Conservation (phyloP, 2,797 vertebrate species). For the Calcarius lapponicus region DNA sequence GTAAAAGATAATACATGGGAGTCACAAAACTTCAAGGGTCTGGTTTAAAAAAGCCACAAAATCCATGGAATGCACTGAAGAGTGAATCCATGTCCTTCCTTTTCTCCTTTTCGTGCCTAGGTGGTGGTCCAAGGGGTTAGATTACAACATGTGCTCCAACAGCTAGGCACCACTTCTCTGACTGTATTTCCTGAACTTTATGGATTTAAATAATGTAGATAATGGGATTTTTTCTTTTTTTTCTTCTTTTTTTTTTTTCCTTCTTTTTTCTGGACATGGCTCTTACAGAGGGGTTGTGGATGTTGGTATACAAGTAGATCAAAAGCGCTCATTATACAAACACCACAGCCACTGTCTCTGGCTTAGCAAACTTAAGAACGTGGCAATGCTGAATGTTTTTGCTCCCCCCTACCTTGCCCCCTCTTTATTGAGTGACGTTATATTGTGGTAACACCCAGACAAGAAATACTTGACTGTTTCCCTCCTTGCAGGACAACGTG, state of each 20-base stretch:
- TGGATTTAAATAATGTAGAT: slow-evolving; percentile 63
- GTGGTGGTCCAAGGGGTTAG: slow-evolving; percentile 66
- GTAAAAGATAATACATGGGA: slow-evolving; percentile 54
- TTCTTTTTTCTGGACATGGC: neutral
- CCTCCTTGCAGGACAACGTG: slow-evolving; percentile 78
- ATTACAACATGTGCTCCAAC: slow-evolving; percentile 64
- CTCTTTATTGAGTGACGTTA: slow-evolving; percentile 53
- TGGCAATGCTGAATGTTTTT: slow-evolving; percentile 51
- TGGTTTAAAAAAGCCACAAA: slow-evolving; percentile 66
- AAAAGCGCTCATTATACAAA: slow-evolving; percentile 37
- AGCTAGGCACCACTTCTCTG: slow-evolving; percentile 58
- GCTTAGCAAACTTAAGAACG: slow-evolving; percentile 42
- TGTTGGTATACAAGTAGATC: slow-evolving; percentile 47
- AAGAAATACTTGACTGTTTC: slow-evolving; percentile 75
- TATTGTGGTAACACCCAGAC: slow-evolving; percentile 72
- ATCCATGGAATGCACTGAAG: slow-evolving; percentile 61
- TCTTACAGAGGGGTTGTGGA: slow-evolving; percentile 14
- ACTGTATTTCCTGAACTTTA: slow-evolving; percentile 49
- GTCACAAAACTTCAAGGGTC: slow-evolving; percentile 70
- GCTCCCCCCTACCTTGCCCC: slow-evolving; percentile 1
- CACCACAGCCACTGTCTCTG: neutral
- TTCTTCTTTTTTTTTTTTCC: rapidly evolving
- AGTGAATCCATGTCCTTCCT: slow-evolving; percentile 53
- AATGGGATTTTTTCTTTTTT: neutral
- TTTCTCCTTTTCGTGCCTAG: slow-evolving; percentile 58